Evolutionary conservation across 2,888 invertebrate genomes (phyloP), one percentile per base, ranked within the genome.

Genomic region (Euphydryas editha): DNA sequence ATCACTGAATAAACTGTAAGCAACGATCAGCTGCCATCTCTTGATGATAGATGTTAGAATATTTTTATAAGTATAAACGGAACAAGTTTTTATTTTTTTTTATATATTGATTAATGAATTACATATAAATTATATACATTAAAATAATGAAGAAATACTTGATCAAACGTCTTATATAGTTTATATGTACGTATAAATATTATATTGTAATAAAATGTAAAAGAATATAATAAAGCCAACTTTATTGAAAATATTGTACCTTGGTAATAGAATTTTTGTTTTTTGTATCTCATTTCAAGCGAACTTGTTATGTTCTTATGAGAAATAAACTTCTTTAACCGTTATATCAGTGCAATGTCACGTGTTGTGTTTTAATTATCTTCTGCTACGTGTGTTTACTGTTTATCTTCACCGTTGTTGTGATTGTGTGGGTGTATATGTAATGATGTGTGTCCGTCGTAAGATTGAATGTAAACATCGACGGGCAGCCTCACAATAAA

Each of bases 391-490:
- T 51, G 13, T 51, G 24, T 24, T 47, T 10, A 21, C 47, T 18
- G 10, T 13, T 18, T 18, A 17, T 15, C 8, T 18, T 17, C 7
- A 15, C 10, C n/a, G 2, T 30, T 54, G 1, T 17, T 54, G 30
- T 17, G 51, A 30, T 15, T 13, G 51, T 24, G 51, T 6, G 49
- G 21, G 21, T 21, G 51, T 51, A 15, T 13, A 37, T 62, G 37
- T 21, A 36, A 39, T 7, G 13, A 1, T 39, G 30, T 30, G 51
- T 51, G 21, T 15, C 42, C 56, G 21, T 24, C n/a, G 46, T 47
- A 39, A 47, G 57, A 62, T 62, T 62, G 62, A 62, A 62, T 39
- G 57, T 62, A 62, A 62, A 57, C 62, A 62, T 8, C 30, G 2
- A 0, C 11, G 13, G 21, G 30, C 30, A 30, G 30, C n/a, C 36